Base-by-base conservation (phyloP, 1,140 invertebrate species). In the Sesamia nonagrioides region DNA sequence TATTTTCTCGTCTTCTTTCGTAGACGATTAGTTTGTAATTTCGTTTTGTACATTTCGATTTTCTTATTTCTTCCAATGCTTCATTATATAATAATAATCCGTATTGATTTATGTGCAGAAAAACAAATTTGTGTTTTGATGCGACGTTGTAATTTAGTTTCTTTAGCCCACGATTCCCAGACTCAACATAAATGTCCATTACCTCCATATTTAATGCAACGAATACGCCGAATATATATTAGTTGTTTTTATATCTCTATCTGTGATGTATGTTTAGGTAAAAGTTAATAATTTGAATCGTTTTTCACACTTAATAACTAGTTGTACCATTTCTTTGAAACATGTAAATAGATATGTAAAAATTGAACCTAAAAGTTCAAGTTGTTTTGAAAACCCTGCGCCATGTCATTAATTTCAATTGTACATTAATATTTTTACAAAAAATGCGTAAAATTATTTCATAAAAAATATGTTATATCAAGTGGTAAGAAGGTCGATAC, bases 231-330 rank as follows among this genome's bases (percentile, higher is more conserved):
- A 77, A 77, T 77, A 77, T 48, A 61, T 80, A 76, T 79, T 82
- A 79, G 76, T 82, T 83, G 75, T 90, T 91, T 91, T 90, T 89
- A 86, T 92, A 87, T 84, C 82, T 91, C 85, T 88, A 94, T 91
- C 90, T 94, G 91, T 94, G 90, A 92, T 94, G 84, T 94, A 92
- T 91, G 84, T 89, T 92, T 92, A 94, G 92, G 92, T 91, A 91
- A 92, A 94, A 92, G 91, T 91, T 90, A 80, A 91, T 89, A 85
- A 86, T 87, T 89, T 90, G 87, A 92, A 93, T 91, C 86, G 79
- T 89, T 85, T 83, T 82, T 83, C 82, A 83, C 84, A 81, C 79
- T 88, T 83, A 83, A 82, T 86, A 79, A 73, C 82, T 85, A 83
- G 83, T 85, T 86, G 71, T 86, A 87, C 75, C 82, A 82, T 81